Evolutionary conservation across 2,888 invertebrate genomes (phyloP).

Genomic region (Cordilura impudica): DNA sequence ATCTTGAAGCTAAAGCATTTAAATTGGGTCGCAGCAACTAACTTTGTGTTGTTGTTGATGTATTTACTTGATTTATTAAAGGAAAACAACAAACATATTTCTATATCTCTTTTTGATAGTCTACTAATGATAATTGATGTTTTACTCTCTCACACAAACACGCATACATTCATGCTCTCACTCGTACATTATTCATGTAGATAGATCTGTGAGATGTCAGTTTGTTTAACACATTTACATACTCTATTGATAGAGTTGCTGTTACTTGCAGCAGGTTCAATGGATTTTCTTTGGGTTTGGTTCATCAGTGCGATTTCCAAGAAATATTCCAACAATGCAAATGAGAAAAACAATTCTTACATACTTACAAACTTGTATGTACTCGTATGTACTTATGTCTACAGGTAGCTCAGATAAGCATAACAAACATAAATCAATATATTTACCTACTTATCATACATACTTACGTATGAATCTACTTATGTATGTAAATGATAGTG

Average conservation of each 20-base stretch:
- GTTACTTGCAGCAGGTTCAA: constrained; percentile 12
- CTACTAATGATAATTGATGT: constrained; percentile 40
- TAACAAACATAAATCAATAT: neutral
- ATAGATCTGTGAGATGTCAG: neutral
- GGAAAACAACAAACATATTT: too few relatives aligned
- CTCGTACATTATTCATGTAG: neutral
- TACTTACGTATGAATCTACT: neutral
- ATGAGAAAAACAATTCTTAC: constrained; percentile 16
- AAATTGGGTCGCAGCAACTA: constrained; percentile 1
- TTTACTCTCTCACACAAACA: neutral
- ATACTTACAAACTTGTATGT: constrained; percentile 37
- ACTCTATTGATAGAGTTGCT: neutral
- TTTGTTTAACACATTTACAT: neutral
- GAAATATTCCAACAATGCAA: constrained; percentile 48
- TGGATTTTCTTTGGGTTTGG: constrained; percentile 21
- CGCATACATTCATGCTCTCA: neutral
- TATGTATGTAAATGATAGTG: constrained; percentile 70
- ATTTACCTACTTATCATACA: neutral
- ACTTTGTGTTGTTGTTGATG: neutral
- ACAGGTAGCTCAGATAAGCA: neutral
- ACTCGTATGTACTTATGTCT: neutral
- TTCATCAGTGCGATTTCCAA: constrained; percentile 52
- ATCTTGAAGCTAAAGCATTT: neutral
- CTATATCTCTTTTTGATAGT: neutral
- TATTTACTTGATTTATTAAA: constrained; percentile 24